Evolutionary conservation across 2,888 invertebrate genomes (phyloP), one percentile per base, ranked within the genome.

Genomic region (Trichogramma dendrolimi): DNA sequence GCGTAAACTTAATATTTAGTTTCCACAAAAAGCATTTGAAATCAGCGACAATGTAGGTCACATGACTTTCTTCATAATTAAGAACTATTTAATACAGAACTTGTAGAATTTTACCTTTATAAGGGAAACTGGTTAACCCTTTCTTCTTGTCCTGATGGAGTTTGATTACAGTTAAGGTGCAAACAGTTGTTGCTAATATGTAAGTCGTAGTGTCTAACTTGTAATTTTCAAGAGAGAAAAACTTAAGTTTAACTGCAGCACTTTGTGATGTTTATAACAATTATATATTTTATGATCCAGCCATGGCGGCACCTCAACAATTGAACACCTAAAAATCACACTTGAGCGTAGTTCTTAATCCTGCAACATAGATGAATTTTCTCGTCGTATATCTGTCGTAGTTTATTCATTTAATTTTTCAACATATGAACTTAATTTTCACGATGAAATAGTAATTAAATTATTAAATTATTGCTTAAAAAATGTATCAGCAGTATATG

Each of bases 321-420:
- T 27, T 27, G 27, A 68, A 63, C 71, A 73, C 73, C 73, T 75
- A 75, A 75, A 70, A 71, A 27, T 27, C 72, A 71, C 72, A 71
- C 72, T 67, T 49, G 63, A 65, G 67, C 70, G 62, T 65, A 67
- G 70, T 72, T 73, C 74, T 69, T 70, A 68, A 62, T 69, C 76
- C 77, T 76, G 77, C 63, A 76, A 76, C 76, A 76, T 69, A 75
- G 68, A 77, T 69, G 69, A 73, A 72, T 72, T 73, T 71, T 71
- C 67, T 69, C 67, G 27, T 27, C 27, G 27, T 27, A 27, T 27
- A 27, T 27, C 27, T 27, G 27, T 27, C 27, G 27, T 27, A 27
- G 27, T 27, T 27, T 27, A 2, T 27, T 27, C 27, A 27, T 27
- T 27, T 27, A 27, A 27, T 27, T 27, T 27, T 27, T 27, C 27